Conservation (phyloP, 2,797 vertebrate genomes). For the Amblyopsis hoosieri region DNA sequence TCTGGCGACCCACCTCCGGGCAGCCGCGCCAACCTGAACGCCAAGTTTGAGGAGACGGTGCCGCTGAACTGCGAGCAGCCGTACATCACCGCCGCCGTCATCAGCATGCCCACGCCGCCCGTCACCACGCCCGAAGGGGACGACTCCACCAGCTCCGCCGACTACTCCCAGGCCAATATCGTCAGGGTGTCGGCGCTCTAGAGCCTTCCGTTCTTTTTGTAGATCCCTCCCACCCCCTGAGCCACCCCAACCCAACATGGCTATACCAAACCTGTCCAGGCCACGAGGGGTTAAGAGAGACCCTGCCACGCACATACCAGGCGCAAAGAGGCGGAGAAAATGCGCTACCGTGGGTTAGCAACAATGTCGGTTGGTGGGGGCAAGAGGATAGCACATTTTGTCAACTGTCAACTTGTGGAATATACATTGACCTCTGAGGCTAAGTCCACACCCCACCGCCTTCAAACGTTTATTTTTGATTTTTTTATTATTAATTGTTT, state of each 20-base stretch:
- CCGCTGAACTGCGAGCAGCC: slow-evolving; percentile 91
- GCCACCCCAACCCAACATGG: not conserved
- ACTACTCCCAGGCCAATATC: slow-evolving; percentile 87
- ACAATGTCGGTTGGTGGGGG: slow-evolving; percentile 1
- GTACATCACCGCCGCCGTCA: slow-evolving; percentile 88
- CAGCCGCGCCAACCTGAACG: slow-evolving; percentile 93
- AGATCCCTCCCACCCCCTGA: not conserved
- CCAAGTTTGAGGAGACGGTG: slow-evolving; percentile 89
- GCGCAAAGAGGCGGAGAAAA: slow-evolving; percentile 11
- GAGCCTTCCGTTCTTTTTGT: slow-evolving; percentile 29
- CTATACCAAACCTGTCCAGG: not conserved
- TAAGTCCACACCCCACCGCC: slow-evolving; percentile 7
- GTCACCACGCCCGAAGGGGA: slow-evolving; percentile 82
- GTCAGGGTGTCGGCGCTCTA: slow-evolving; percentile 95
- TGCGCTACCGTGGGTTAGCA: not conserved
- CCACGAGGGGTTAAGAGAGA: not conserved
- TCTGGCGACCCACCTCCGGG: not conserved
- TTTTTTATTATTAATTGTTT: too few relatives aligned
- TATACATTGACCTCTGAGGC: slow-evolving; percentile 14
- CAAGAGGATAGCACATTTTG: slow-evolving; percentile 28
- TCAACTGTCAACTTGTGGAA: slow-evolving; percentile 10
- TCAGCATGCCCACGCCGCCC: slow-evolving; percentile 86
- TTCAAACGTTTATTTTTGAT: not conserved
- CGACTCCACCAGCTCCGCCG: slow-evolving; percentile 77
- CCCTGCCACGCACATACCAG: slow-evolving; percentile 7